A percentile compares a stretch with the other conserved stretches of the same genome.
These are phyloP conservation scores for Drosophila orena DNA, from an alignment of 1,140 invertebrate species.

Conservation along the genomic window DNA sequence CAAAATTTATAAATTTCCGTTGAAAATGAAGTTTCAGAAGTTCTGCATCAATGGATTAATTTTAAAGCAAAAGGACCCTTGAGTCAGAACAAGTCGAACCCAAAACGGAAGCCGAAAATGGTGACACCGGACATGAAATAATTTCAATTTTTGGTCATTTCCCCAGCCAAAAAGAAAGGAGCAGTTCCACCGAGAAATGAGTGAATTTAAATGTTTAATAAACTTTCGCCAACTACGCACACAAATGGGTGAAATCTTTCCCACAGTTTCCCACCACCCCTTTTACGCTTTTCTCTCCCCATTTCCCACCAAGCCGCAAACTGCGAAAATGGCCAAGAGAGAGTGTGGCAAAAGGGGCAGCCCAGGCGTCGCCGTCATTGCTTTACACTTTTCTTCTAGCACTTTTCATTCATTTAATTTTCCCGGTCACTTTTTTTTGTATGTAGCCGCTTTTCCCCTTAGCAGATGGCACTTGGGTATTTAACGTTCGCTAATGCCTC, in stretches of 20 bases:
- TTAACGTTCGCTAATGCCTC: constrained; percentile 80
- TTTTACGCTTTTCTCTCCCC: not conserved
- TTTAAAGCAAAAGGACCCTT: constrained; percentile 46
- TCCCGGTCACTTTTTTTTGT: constrained; percentile 33
- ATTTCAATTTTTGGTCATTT: constrained; percentile 81
- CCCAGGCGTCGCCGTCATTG: constrained; percentile 78
- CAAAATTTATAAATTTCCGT: constrained; percentile 67
- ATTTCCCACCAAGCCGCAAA: constrained; percentile 60
- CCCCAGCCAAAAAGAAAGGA: constrained; percentile 48
- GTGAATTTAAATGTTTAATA: constrained; percentile 82
- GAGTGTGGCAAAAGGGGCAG: constrained; percentile 15
- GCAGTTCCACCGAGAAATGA: constrained; percentile 58
- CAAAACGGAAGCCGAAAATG: constrained; percentile 63
- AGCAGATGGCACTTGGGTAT: constrained; percentile 75
- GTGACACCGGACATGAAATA: constrained; percentile 80
- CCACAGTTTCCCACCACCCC: constrained; percentile 10
- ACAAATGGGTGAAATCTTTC: constrained; percentile 31
- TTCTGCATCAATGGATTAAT: constrained; percentile 72
- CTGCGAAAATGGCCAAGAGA: constrained; percentile 62
- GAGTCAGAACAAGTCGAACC: constrained; percentile 1
- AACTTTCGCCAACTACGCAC: constrained; percentile 65
- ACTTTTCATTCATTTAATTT: constrained; percentile 82
- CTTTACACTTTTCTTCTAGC: constrained; percentile 80
- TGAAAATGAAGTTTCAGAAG: constrained; percentile 50
- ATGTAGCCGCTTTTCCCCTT: constrained; percentile 24